Evolutionary conservation across 2,888 invertebrate genomes (phyloP).

Genomic region (Agrotis puta): DNA sequence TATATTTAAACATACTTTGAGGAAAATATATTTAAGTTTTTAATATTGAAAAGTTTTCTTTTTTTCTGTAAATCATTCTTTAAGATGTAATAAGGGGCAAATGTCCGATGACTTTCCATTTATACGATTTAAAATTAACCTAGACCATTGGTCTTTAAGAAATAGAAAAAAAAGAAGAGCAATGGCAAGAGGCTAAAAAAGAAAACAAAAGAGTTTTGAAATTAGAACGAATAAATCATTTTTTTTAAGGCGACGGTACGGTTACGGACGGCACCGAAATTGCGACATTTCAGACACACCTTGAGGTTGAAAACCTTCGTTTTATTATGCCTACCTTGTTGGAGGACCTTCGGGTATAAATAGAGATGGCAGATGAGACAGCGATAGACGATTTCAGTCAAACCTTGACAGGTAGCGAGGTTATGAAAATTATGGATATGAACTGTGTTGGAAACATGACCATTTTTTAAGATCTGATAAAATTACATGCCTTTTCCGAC

Average conservation of each 20-base stretch:
- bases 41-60: constrained; percentile 15
- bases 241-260: constrained; percentile 14
- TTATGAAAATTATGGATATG: constrained; percentile 24
- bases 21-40: constrained; percentile 35
- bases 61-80: not conserved
- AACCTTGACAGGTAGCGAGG: constrained; percentile 19
- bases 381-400: constrained; percentile 22
- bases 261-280: constrained; percentile 22
- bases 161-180: too few relatives aligned
- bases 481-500: too few relatives aligned
- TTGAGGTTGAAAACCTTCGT: constrained; percentile 43
- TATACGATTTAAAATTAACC: not conserved
- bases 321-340: constrained; percentile 48
- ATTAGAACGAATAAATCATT: not conserved
- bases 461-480: not conserved
- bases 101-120: not conserved
- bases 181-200: not conserved
- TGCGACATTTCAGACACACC: constrained; percentile 37
- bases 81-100: not conserved
- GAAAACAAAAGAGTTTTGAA: not conserved
- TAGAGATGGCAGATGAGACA: constrained; percentile 42
- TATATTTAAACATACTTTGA: constrained; percentile 57
- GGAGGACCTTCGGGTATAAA: constrained; percentile 48
- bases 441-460: not conserved
- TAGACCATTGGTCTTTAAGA: not conserved